phyloP scores from a whole-genome alignment of 2,113 vertebrate species.

The Epinephelus moara region DNA sequence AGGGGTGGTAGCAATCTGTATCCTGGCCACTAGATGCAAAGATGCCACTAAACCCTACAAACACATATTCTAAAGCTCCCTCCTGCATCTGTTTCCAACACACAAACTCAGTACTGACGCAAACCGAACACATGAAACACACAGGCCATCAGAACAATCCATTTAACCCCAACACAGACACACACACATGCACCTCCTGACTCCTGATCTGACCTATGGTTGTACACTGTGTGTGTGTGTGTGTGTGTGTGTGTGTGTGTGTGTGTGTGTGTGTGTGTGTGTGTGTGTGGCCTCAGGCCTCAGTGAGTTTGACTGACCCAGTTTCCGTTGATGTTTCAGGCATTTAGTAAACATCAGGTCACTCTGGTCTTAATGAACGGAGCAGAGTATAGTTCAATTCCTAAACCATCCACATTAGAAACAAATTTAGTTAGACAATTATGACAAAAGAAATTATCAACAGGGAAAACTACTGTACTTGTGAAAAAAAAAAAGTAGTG shows the following conservation, averaged over 20 bases:
- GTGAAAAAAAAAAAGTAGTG: too few relatives aligned
- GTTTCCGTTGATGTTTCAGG: conserved; percentile 3
- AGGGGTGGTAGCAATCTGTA: too few relatives aligned
- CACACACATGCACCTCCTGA: conserved; percentile 2
- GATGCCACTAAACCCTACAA: too few relatives aligned
- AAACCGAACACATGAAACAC: background rate
- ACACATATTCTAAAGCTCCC: too few relatives aligned
- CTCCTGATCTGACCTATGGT: conserved; percentile 31
- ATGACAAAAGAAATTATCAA: too few relatives aligned
- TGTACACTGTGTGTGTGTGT: background rate
- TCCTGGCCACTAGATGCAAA: too few relatives aligned
- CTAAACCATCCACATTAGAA: background rate
- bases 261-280: background rate
- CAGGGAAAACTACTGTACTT: background rate
- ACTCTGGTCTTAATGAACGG: background rate
- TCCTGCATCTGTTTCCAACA: background rate
- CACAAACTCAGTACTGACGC: conserved; percentile 22
- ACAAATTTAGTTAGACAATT: too few relatives aligned
- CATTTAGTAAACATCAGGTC: conserved; percentile 25
- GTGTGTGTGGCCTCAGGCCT: conserved; percentile 17
- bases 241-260: background rate
- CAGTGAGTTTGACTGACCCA: conserved; percentile 47
- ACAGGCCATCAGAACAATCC: conserved; percentile 28
- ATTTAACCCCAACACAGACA: conserved; percentile 28
- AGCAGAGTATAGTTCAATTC: background rate